Conservation (phyloP, 1,140 invertebrate species). For the Hyles euphorbiae region DNA sequence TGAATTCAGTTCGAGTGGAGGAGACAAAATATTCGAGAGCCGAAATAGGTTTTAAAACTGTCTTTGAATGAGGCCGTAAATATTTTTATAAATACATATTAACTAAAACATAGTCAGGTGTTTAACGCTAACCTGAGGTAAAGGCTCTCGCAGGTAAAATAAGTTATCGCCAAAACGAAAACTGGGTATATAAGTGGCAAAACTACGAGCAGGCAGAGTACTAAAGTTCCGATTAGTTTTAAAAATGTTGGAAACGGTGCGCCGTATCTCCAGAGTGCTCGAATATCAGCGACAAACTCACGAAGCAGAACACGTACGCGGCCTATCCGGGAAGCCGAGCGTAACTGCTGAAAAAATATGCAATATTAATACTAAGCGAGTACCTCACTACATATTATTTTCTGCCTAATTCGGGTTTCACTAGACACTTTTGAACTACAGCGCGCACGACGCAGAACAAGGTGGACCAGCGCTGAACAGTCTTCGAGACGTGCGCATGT, state of each 20-base stretch:
- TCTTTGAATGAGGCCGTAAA: no score
- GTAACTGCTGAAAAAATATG: conserved; percentile 38
- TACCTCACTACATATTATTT: no score
- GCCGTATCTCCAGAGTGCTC: conserved; percentile 56
- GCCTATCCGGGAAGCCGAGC: conserved; percentile 42
- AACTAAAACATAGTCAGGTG: not conserved
- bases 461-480: no score
- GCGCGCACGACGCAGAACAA: no score
- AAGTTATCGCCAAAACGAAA: conserved; percentile 47
- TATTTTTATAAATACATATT: no score
- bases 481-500: no score
- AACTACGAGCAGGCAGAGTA: conserved; percentile 49
- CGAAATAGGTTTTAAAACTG: no score
- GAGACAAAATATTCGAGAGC: no score
- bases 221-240: conserved; percentile 56
- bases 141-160: conserved; percentile 53
- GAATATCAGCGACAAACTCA: conserved; percentile 50
- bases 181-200: conserved; percentile 59
- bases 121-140: conserved; percentile 45
- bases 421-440: no score
- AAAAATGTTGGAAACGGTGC: conserved; percentile 67
- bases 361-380: conserved; percentile 3
- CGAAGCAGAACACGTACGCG: conserved; percentile 34
- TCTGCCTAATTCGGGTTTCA: no score
- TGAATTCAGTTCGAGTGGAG: no score